Conservation (phyloP, 1,140 invertebrate genomes). For the Thaumatotibia leucotreta region DNA sequence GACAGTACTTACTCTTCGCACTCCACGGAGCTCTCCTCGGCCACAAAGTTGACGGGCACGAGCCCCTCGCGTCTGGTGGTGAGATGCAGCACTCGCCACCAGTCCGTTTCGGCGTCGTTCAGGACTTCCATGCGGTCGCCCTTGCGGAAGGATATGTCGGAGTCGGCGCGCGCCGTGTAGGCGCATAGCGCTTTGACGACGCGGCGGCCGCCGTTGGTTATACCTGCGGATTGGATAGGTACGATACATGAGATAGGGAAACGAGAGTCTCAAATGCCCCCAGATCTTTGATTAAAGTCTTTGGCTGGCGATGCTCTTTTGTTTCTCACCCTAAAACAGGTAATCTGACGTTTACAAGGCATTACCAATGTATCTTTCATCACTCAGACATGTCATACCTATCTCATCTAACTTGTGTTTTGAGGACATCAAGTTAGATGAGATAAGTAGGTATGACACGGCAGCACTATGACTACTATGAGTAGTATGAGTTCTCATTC, state of each 20-base stretch:
- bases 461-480: too few species aligned
- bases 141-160: conserved; percentile 94
- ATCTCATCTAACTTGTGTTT: too few species aligned
- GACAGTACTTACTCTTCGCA: conserved; percentile 93
- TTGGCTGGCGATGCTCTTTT: too few species aligned
- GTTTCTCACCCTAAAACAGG: too few species aligned
- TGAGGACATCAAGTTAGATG: too few species aligned
- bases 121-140: conserved; percentile 94
- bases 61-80: conserved; percentile 90
- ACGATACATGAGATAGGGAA: neutral
- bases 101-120: conserved; percentile 93
- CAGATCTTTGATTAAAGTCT: too few species aligned
- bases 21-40: conserved; percentile 93
- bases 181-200: conserved; percentile 94
- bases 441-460: too few species aligned
- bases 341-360: too few species aligned
- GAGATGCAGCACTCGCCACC: conserved; percentile 95
- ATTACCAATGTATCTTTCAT: too few species aligned
- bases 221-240: conserved; percentile 36
- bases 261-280: too few species aligned
- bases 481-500: too few species aligned
- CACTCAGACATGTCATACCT: too few species aligned
- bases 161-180: conserved; percentile 92
- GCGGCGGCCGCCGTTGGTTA: conserved; percentile 73
- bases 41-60: conserved; percentile 96